Evolutionary conservation across 2,797 vertebrate genomes (phyloP).

Genomic region (Alectoris magna): DNA sequence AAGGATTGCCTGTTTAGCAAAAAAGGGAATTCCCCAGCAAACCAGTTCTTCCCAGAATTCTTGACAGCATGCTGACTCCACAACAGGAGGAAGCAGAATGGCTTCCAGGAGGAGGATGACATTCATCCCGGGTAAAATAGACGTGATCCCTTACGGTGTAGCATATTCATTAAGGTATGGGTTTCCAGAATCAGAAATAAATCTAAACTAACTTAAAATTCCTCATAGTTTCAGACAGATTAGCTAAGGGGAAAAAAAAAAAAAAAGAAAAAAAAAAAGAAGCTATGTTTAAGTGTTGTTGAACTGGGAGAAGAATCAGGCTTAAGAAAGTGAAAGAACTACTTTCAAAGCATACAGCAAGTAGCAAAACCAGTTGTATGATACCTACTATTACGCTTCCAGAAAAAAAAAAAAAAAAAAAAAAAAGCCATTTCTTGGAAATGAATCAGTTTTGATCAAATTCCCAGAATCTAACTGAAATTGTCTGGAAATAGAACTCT

Average conservation of each 20-base stretch:
- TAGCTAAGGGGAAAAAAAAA: not conserved
- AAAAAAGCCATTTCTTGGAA: not conserved
- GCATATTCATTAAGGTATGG: not conserved
- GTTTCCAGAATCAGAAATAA: not conserved
- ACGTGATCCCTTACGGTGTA: accelerated
- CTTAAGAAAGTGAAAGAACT: not conserved
- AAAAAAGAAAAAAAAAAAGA: not conserved
- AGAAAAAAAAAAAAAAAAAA: not conserved
- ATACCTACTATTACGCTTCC: not conserved
- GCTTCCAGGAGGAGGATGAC: too few species aligned
- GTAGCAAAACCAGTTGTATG: not conserved
- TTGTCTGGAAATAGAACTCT: not conserved
- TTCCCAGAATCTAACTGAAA: not conserved
- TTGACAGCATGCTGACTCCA: not conserved
- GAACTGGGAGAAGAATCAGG: not conserved
- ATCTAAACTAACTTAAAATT: not conserved
- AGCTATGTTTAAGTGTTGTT: not conserved
- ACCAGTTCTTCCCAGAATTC: not conserved
- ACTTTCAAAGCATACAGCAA: not conserved
- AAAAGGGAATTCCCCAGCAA: not conserved
- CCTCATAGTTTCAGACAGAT: not conserved
- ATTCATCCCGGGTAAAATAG: not conserved
- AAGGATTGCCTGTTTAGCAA: not conserved
- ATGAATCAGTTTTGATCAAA: not conserved
- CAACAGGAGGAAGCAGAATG: too few species aligned